Base-by-base conservation (phyloP, 2,113 vertebrate genomes). In the Oxyruncus cristatus region DNA sequence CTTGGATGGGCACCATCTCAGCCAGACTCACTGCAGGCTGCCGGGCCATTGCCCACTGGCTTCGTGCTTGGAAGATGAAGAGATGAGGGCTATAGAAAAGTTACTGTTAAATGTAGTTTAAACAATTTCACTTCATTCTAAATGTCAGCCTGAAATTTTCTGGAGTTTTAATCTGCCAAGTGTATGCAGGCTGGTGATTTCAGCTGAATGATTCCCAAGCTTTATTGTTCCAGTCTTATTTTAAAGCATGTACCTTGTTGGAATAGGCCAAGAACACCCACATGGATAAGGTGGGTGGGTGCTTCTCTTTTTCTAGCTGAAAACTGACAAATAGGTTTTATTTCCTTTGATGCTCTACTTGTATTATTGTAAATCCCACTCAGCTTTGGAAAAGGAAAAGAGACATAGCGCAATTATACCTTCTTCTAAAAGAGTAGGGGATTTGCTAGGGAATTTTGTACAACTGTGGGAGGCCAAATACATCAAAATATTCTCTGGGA, bases 91-190 rank as follows among this genome's bases (percentile, higher is more conserved):
- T 95, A 93, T 32, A 89, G 72, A 92, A 96, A 97, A 97, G 80
- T 95, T 96, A 95, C 97, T 98, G 97, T 87, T 97, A 97, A 97
- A 97, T 92, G 68, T 73, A 96, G 89, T 97, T 97, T 92, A 96
- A 98, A 96, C 92, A 82, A 83, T 97, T 97, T 95, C 84, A 50
- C 85, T 96, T 88, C 85, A 85, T 98, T 97, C 95, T 97, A 98
- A 98, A 98, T 98, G 97, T 98, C 97, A 98, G 92, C 93, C 73
- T 87, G 96, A 97, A 97, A 95, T 98, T 96, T 98, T 98, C 96
- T 6, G 3, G 81, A 74, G 90, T 95, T 97, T 95, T 96, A 97
- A 95, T 96, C 95, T 98, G 97, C 96, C 97, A 98, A 97, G 88
- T 79, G 62, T 79, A 88, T 82, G 95, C 96, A 96, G 96, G 83